phyloP scores from a whole-genome alignment of 2,888 invertebrate genomes.

The Corythucha ciliata region DNA sequence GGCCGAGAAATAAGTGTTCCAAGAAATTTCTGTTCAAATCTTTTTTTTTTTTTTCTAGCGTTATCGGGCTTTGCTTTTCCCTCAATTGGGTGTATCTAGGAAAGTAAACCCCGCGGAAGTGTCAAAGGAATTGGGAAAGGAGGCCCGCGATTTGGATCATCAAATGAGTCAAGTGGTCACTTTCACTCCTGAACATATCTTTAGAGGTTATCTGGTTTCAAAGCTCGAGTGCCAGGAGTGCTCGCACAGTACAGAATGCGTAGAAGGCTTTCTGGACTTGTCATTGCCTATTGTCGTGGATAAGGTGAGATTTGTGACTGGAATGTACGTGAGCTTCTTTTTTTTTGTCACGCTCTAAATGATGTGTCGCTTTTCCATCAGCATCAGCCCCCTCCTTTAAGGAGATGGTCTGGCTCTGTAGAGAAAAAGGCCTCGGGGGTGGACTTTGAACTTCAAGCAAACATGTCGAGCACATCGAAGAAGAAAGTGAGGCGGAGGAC shows the following conservation, averaged over 20 bases:
- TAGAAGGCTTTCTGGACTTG: conserved; percentile 86
- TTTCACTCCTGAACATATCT: conserved; percentile 78
- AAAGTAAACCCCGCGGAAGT: conserved; percentile 67
- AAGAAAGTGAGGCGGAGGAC: no score
- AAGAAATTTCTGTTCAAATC: neutral
- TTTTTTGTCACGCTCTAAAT: no score
- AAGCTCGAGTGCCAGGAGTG: conserved; percentile 85
- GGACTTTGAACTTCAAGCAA: no score
- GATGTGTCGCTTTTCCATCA: no score
- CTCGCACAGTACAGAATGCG: conserved; percentile 71
- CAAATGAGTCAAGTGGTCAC: conserved; percentile 60
- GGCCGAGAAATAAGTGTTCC: neutral
- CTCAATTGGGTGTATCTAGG: conserved; percentile 60
- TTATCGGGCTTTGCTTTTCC: conserved; percentile 71
- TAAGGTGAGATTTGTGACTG: conserved; percentile 43
- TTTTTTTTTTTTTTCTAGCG: conserved; percentile 52
- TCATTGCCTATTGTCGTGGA: conserved; percentile 78
- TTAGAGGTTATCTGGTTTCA: conserved; percentile 86
- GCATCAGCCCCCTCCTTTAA: no score
- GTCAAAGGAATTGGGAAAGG: conserved; percentile 62
- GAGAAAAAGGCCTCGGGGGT: no score
- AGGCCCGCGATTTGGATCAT: conserved; percentile 73
- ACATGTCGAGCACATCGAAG: no score
- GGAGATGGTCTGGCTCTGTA: no score
- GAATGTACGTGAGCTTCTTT: no score